phyloP scores from a whole-genome alignment of 2,888 invertebrate genomes.

The Drosophila kambysellisi region DNA sequence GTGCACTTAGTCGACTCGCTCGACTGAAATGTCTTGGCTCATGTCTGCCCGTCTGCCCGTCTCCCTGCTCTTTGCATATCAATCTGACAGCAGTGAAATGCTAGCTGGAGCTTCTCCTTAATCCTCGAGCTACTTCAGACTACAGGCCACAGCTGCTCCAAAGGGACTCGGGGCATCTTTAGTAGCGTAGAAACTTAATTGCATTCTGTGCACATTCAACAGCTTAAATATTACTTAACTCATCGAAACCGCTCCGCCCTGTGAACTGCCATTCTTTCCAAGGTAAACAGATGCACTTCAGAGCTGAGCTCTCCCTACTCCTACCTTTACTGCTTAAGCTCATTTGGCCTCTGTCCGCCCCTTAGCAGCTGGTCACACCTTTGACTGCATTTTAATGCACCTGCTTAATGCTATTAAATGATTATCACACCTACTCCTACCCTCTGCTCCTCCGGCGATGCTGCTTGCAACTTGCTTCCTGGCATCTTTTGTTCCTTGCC shows the following conservation, averaged over 20 bases:
- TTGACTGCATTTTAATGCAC: conserved; percentile 63
- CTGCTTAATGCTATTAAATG: conserved; percentile 74
- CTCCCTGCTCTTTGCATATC: conserved; percentile 12
- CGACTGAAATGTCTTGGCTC: conserved; percentile 13
- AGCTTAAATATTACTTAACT: conserved; percentile 63
- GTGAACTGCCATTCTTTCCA: conserved; percentile 21
- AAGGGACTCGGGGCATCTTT: background rate
- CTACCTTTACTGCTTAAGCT: conserved; percentile 5
- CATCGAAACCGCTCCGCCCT: conserved; percentile 22
- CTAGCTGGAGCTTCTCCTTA: conserved; percentile 12
- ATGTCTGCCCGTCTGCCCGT: background rate
- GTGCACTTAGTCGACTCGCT: conserved; percentile 10
- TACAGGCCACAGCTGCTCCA: conserved; percentile 4
- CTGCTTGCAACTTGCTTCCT: conserved; percentile 2
- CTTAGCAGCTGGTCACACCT: conserved; percentile 46
- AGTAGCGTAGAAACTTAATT: conserved; percentile 50
- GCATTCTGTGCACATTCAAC: conserved; percentile 62
- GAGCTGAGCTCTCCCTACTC: background rate
- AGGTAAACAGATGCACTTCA: conserved; percentile 31
- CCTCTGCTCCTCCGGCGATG: background rate
- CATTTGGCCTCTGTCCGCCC: conserved; percentile 5
- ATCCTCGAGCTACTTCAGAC: conserved; percentile 10
- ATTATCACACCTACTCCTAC: conserved; percentile 72
- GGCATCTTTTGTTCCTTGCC: conserved; percentile 17
- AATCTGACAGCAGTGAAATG: conserved; percentile 13